These are phyloP conservation scores for Pseudachorutes palmiensis DNA, from an alignment of 1,140 invertebrate species.

Conservation along the genomic window DNA sequence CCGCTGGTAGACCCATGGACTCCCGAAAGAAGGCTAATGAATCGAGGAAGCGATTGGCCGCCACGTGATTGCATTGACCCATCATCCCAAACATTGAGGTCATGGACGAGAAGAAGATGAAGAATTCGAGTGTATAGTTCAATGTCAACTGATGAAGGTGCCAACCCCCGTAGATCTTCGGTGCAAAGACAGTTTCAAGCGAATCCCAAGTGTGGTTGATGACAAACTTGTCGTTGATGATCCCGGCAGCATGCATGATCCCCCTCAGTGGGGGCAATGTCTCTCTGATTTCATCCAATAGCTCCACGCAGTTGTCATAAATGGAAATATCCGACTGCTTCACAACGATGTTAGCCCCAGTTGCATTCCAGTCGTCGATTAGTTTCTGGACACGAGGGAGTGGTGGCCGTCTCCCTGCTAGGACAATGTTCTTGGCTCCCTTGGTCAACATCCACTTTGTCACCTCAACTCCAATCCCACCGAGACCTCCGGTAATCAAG, in stretches of 20 bases:
- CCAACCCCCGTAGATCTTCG: constrained; percentile 27
- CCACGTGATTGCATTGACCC: constrained; percentile 17
- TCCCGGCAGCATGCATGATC: constrained; percentile 23
- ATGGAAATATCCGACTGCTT: constrained; percentile 20
- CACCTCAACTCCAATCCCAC: constrained; percentile 26
- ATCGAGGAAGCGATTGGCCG: constrained; percentile 22
- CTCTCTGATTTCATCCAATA: constrained; percentile 15
- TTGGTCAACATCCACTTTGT: constrained; percentile 17
- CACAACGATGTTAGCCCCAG: constrained; percentile 16
- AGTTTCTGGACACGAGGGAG: background rate
- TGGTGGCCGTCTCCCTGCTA: constrained; percentile 19
- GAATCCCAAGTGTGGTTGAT: constrained; percentile 21
- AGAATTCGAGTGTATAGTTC: constrained; percentile 19
- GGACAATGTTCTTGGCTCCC: constrained; percentile 25
- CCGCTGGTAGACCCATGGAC: constrained; percentile 13
- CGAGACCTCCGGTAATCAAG: constrained; percentile 28
- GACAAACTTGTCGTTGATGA: constrained; percentile 18
- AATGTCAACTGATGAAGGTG: constrained; percentile 23
- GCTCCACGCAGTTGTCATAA: constrained; percentile 10
- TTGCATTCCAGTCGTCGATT: constrained; percentile 9
- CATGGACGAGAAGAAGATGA: constrained; percentile 21
- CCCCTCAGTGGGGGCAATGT: constrained; percentile 20
- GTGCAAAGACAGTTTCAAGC: constrained; percentile 16
- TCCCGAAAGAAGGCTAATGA: constrained; percentile 11
- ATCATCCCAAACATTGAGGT: background rate